phyloP scores from a whole-genome alignment of 2,797 vertebrate species.

The Hirundo rustica region DNA sequence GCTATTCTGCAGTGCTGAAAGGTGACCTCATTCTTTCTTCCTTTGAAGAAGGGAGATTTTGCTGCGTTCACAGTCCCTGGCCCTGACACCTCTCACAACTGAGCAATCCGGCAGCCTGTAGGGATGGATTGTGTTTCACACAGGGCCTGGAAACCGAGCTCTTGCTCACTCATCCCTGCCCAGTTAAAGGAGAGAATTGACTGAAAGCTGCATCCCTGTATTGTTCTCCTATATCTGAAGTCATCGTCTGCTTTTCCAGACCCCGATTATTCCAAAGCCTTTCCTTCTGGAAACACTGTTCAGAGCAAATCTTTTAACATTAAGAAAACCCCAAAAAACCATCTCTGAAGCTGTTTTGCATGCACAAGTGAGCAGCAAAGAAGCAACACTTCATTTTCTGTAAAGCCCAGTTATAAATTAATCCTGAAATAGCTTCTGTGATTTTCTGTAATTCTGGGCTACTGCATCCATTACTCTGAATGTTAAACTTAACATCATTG shows the following conservation, averaged over 20 bases:
- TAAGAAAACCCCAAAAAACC: neutral
- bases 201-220: neutral
- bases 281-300: neutral
- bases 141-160: neutral
- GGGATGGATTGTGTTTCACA: neutral
- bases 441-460: neutral
- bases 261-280: neutral
- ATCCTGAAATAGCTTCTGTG: slow-evolving; percentile 5
- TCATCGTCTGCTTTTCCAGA: neutral
- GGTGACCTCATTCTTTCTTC: neutral
- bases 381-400: neutral
- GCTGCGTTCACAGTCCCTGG: neutral
- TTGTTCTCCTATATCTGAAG: neutral
- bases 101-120: neutral
- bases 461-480: neutral
- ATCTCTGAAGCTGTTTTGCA: neutral
- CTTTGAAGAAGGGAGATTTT: neutral
- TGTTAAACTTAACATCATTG: neutral
- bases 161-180: neutral
- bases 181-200: neutral
- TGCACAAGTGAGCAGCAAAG: neutral
- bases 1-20: neutral
- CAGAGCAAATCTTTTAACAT: neutral
- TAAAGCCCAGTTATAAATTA: neutral
- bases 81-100: neutral